Evolutionary conservation across 2,888 invertebrate species (phyloP).

Genomic region (Caenorhabditis sp.): DNA sequence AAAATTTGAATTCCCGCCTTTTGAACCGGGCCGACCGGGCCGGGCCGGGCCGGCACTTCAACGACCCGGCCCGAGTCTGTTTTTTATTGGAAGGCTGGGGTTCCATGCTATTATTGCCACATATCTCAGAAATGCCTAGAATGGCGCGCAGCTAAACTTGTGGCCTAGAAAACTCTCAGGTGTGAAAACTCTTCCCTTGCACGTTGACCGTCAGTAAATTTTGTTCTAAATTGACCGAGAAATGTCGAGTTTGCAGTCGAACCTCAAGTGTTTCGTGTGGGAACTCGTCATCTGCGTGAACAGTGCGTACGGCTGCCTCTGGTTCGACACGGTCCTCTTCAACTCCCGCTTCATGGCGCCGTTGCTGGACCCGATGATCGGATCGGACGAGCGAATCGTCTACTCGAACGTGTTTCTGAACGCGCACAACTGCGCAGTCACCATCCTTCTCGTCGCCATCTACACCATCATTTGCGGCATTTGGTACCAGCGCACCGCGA

Average conservation of each 20-base stretch:
- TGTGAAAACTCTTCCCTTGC: no score
- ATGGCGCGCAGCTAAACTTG: no score
- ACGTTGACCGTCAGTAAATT: no score
- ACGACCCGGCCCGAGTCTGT: no score
- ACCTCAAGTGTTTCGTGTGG: neutral
- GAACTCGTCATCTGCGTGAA: neutral
- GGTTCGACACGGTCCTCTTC: conserved; percentile 43
- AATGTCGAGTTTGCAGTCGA: neutral
- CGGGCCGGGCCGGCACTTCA: no score
- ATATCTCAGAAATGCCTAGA: no score
- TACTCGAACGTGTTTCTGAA: conserved; percentile 12
- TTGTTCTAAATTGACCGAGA: no score
- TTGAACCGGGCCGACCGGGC: no score
- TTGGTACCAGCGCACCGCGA: neutral
- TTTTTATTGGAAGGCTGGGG: no score
- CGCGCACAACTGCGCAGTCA: conserved; percentile 4
- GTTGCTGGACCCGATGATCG: conserved; percentile 25
- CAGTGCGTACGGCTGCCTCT: conserved; percentile 28
- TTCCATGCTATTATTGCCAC: no score
- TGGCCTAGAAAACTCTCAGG: no score
- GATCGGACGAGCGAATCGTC: neutral
- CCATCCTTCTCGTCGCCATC: neutral
- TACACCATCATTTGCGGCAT: neutral
- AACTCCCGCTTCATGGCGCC: conserved; percentile 44
- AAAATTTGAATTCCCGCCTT: no score